Evolutionary conservation across 2,888 invertebrate genomes (phyloP).

Genomic region (Cataglyphis cursor): DNA sequence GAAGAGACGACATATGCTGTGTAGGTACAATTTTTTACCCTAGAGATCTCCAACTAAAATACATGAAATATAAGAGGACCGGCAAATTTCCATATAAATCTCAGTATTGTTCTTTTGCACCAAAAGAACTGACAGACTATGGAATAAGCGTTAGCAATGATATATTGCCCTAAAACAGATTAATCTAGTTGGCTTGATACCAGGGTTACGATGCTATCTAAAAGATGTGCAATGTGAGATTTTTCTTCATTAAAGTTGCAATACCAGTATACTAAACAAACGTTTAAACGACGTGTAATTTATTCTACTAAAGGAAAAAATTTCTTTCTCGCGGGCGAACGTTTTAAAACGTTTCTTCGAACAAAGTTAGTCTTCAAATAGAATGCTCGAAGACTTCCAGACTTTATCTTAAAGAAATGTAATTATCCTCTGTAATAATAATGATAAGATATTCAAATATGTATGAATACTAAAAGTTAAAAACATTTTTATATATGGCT

Average conservation of each 20-base stretch:
- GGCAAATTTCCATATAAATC: slow-evolving; percentile 78
- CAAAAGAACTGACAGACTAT: slow-evolving; percentile 54
- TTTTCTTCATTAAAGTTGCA: slow-evolving; percentile 52
- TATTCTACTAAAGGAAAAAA: slow-evolving; percentile 39
- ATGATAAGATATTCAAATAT: background rate
- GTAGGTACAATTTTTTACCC: slow-evolving; percentile 61
- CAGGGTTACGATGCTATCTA: slow-evolving; percentile 41
- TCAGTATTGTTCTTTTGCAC: slow-evolving; percentile 68
- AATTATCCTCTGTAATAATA: background rate
- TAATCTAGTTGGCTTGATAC: slow-evolving; percentile 58
- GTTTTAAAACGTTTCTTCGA: slow-evolving; percentile 23
- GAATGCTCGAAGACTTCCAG: background rate
- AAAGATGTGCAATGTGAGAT: slow-evolving; percentile 37
- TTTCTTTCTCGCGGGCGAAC: background rate
- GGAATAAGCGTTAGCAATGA: slow-evolving; percentile 58
- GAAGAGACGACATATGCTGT: slow-evolving; percentile 78
- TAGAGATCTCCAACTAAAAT: slow-evolving; percentile 74
- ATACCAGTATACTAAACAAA: slow-evolving; percentile 27
- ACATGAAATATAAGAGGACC: slow-evolving; percentile 69
- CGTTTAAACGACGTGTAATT: slow-evolving; percentile 43
- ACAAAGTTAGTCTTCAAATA: background rate
- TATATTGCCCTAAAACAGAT: slow-evolving; percentile 58
- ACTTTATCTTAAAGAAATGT: background rate
- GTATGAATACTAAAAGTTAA: background rate
- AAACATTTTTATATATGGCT: background rate